Evolutionary conservation across 2,797 vertebrate genomes (phyloP).

Genomic region (Monodelphis domestica): DNA sequence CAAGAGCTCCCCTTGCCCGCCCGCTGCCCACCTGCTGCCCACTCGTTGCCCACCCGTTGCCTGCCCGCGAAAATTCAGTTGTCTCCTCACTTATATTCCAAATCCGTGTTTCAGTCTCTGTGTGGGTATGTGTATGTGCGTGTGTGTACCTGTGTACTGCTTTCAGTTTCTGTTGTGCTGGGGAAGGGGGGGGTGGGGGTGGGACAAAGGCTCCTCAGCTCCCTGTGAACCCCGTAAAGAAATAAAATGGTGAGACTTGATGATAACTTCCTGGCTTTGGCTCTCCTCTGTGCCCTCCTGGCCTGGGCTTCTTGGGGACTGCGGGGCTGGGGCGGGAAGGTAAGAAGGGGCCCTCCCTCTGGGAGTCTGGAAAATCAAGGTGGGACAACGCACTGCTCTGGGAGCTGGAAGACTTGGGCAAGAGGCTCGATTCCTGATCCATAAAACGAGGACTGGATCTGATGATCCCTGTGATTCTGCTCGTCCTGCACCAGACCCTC

Average conservation of each 20-base stretch:
- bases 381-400: too few species aligned
- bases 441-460: background rate
- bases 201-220: constrained; percentile 85
- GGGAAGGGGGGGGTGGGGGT: constrained; percentile 62
- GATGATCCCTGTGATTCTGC: background rate
- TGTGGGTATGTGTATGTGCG: constrained; percentile 44
- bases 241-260: constrained; percentile 91
- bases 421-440: background rate
- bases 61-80: constrained; percentile 88
- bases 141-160: constrained; percentile 91
- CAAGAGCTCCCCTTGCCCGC: constrained; percentile 73
- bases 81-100: constrained; percentile 86
- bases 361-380: too few species aligned
- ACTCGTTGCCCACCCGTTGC: constrained; percentile 38
- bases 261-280: constrained; percentile 80
- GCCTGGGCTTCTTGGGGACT: background rate
- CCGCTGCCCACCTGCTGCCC: background rate
- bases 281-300: constrained; percentile 53
- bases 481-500: background rate
- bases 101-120: constrained; percentile 87
- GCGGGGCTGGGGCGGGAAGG: background rate
- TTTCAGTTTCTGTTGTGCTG: constrained; percentile 91
- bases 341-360: background rate
- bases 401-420: background rate
- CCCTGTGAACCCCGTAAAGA: constrained; percentile 91